phyloP scores from a whole-genome alignment of 2,888 invertebrate species.

The Synergus gifuensis region DNA sequence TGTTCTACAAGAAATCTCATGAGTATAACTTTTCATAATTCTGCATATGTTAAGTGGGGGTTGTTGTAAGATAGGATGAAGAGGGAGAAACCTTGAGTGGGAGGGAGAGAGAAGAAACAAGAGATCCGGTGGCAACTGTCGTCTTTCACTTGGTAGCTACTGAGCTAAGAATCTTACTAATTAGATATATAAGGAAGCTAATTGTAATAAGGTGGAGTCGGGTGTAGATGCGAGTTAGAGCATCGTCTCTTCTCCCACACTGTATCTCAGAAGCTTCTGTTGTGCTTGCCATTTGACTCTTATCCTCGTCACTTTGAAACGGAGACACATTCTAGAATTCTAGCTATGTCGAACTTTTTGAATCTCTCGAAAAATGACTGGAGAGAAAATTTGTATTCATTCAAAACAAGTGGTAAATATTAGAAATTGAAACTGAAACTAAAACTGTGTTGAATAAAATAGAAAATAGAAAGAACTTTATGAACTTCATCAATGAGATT shows the following conservation, averaged over 20 bases:
- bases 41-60: conserved; percentile 54
- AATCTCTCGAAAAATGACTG: not conserved
- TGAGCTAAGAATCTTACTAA: conserved; percentile 74
- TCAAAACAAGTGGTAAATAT: not conserved
- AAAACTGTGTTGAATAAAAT: no score
- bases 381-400: not conserved
- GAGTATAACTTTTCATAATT: not conserved
- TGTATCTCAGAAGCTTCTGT: conserved; percentile 11
- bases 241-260: conserved; percentile 39
- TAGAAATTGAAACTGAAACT: not conserved
- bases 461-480: no score
- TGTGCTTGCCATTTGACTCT: conserved; percentile 51
- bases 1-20: not conserved
- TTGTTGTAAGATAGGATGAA: conserved; percentile 67
- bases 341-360: not conserved
- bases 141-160: conserved; percentile 68
- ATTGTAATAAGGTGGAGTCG: conserved; percentile 76
- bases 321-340: conserved; percentile 45
- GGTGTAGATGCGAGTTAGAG: conserved; percentile 61
- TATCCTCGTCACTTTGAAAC: conserved; percentile 55
- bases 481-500: no score
- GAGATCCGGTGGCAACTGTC: conserved; percentile 68
- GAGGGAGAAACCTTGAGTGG: conserved; percentile 64
- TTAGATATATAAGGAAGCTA: conserved; percentile 75
- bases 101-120: conserved; percentile 14